Percentiles rank a stretch among this genome's conserved stretches.
These are phyloP conservation scores for Peromyscus leucopus DNA, from an alignment of 2,113 vertebrate genomes.

Conservation along the genomic window DNA sequence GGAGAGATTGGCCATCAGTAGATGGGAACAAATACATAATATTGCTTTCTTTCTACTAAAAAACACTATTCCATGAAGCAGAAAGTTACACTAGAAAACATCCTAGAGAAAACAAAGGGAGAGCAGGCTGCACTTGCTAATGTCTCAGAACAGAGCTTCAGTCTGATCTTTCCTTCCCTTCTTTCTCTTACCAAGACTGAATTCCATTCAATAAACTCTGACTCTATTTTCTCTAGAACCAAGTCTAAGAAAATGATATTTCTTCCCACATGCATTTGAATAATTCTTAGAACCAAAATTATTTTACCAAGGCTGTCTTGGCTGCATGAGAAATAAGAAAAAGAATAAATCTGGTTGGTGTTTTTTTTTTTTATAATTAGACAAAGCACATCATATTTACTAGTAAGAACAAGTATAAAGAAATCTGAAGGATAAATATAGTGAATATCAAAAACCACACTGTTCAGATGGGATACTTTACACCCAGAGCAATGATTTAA, in stretches of 20 bases:
- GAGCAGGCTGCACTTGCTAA: background rate
- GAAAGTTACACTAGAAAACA: background rate
- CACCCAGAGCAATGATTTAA: background rate
- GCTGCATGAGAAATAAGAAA: background rate
- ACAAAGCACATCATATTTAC: slow-evolving; percentile 22
- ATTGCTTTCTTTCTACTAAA: background rate
- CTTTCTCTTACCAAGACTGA: background rate
- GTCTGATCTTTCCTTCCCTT: background rate
- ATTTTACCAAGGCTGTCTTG: background rate
- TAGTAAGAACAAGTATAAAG: background rate
- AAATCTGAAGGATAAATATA: background rate
- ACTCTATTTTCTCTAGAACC: slow-evolving; percentile 2
- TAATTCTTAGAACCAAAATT: background rate
- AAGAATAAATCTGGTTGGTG: slow-evolving; percentile 3
- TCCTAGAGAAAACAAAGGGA: background rate
- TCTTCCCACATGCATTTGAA: background rate
- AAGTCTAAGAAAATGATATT: background rate
- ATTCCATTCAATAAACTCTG: background rate
- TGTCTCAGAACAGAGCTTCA: background rate
- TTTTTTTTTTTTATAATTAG: background rate
- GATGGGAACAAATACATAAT: background rate
- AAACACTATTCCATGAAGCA: background rate
- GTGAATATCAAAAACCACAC: background rate
- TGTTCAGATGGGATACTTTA: background rate
- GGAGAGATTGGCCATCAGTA: background rate